Evolutionary conservation across 2,113 vertebrate genomes (phyloP).

Genomic region (Alligator mississippiensis): DNA sequence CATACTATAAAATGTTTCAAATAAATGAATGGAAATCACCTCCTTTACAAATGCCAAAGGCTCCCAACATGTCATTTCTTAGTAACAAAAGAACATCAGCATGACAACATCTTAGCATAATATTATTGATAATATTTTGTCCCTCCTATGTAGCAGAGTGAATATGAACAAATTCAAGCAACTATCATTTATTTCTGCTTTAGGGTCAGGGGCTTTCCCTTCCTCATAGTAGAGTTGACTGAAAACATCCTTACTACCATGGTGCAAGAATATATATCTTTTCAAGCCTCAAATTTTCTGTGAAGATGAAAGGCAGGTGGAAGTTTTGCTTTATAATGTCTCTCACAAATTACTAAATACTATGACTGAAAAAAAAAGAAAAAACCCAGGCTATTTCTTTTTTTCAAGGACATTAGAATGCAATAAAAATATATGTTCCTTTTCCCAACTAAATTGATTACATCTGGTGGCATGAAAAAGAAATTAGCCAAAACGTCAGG

Average conservation of each 20-base stretch:
- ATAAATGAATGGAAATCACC: conserved; percentile 73
- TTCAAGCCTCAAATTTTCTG: background rate
- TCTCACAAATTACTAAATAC: background rate
- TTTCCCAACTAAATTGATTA: conserved; percentile 65
- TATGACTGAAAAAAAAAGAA: background rate
- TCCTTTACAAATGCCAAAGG: conserved; percentile 71
- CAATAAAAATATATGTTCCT: conserved; percentile 22
- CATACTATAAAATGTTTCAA: conserved; percentile 72
- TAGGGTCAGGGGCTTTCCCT: background rate
- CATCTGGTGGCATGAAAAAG: conserved; percentile 71
- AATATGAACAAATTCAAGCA: background rate
- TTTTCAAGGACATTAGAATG: conserved; percentile 17
- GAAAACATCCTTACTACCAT: background rate
- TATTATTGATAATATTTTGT: conserved; percentile 62
- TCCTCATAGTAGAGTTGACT: background rate
- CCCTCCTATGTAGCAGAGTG: background rate
- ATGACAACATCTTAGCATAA: conserved; percentile 60
- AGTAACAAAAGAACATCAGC: conserved; percentile 74
- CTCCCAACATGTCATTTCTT: conserved; percentile 70
- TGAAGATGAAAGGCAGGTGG: conserved; percentile 40
- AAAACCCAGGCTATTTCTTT: background rate
- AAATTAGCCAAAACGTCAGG: conserved; percentile 62
- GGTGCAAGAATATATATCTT: background rate
- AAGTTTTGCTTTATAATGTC: background rate
- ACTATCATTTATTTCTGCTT: background rate